These are phyloP conservation scores for Eupithecia dodoneata DNA, from an alignment of 2,888 invertebrate species.

Conservation along the genomic window DNA sequence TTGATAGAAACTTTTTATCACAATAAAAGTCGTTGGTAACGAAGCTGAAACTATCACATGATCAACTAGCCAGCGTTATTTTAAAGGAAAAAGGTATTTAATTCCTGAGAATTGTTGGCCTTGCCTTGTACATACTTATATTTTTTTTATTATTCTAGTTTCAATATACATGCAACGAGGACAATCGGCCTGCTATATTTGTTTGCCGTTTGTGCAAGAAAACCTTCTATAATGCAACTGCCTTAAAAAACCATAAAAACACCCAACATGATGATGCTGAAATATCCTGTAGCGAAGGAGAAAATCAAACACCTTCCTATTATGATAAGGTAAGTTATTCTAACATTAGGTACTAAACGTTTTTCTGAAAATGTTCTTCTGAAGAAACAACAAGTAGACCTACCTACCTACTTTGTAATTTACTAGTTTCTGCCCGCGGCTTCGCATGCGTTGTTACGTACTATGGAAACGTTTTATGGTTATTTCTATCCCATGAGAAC, in stretches of 20 bases:
- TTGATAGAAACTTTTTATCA: neutral
- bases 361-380: too few species aligned
- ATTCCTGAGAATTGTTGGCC: too few species aligned
- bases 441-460: too few species aligned
- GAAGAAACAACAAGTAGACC: too few species aligned
- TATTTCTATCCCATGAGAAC: too few species aligned
- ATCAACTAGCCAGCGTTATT: too few species aligned
- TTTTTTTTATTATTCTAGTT: slow-evolving; percentile 34
- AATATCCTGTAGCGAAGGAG: slow-evolving; percentile 55
- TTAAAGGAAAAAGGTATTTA: too few species aligned
- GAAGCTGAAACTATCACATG: too few species aligned
- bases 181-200: slow-evolving; percentile 56
- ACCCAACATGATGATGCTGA: slow-evolving; percentile 70
- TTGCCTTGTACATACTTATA: too few species aligned
- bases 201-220: slow-evolving; percentile 71
- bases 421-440: too few species aligned
- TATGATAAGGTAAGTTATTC: slow-evolving; percentile 46
- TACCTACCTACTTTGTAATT: too few species aligned
- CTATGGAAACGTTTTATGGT: too few species aligned
- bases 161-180: slow-evolving; percentile 48
- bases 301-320: slow-evolving; percentile 40
- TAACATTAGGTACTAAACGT: neutral
- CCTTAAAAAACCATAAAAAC: slow-evolving; percentile 73
- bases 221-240: slow-evolving; percentile 71
- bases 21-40: neutral